Evolutionary conservation across 2,113 vertebrate species (phyloP), one percentile per base, ranked within the genome.

Genomic region (Capreolus pygargus): DNA sequence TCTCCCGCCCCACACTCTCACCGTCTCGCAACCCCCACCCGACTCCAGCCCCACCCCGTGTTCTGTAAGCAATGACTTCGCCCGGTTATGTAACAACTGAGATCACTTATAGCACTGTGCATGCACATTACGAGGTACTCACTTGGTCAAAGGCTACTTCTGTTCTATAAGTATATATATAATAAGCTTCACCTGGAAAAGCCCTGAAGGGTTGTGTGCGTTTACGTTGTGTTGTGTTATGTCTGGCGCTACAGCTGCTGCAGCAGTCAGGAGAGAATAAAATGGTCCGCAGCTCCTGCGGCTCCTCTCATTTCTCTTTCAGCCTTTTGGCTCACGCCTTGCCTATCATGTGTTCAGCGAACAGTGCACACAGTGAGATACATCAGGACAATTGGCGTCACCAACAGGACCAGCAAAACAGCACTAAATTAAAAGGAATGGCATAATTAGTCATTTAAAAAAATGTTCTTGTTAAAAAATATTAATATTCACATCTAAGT

Each of bases 341-440:
- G n/a, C n/a, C 36, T 21, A 70, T 36, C 4, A 36, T 23, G 64
- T 70, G 17, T 70, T 23, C n/a, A 70, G 64, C 2, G 2, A 70
- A 70, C 9, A 70, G n/a, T 70, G 64, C 0, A 0, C n/a, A 70
- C 16, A 70, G 64, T 70, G n/a, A 36, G 64, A 36, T 36, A 36
- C 64, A 36, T 36, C n/a, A 36, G 11, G 9, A 70, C 17, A 36
- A 70, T 3, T 11, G 19, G 64, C 19, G 0, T 2, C n/a, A 36
- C 19, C 23, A 36, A 70, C 10, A 70, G 4, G n/a, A 70, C 23
- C 67, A 36, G 67, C 19, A 36, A 70, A 23, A 70, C 98, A 60
- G 99, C 98, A 89, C 99, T 99, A 98, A 99, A 99, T 98, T 99
- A 99, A 95, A 99, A 99, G 98, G 89, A 98, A n/a, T 79, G 98